Percentiles rank a stretch among this genome's conserved stretches.
Conservation (phyloP, 2,888 invertebrate species). For the Orchestes rusci region DNA sequence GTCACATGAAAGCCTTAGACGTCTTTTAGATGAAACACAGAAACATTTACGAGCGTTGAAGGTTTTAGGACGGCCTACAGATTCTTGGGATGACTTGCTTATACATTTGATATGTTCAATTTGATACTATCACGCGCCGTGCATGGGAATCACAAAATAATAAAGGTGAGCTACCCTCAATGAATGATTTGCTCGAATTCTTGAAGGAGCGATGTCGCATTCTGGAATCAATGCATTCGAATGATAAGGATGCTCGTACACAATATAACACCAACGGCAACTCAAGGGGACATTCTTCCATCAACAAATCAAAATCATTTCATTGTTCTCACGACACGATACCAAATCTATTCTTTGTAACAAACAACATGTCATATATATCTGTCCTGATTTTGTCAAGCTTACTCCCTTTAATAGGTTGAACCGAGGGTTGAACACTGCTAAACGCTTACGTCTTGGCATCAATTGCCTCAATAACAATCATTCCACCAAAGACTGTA, state of each 20-base stretch:
- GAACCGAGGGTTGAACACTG: too few relatives aligned
- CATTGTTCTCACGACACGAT: background rate
- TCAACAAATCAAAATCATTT: conserved; percentile 1
- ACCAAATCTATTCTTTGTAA: conserved; percentile 9
- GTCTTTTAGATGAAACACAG: conserved; percentile 9
- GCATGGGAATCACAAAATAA: conserved; percentile 9
- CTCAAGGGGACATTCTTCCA: background rate
- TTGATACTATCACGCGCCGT: conserved; percentile 11
- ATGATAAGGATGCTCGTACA: background rate
- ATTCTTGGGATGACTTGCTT: conserved; percentile 19
- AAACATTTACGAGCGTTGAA: conserved; percentile 15
- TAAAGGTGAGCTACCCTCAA: conserved; percentile 1
- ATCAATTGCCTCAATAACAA: conserved; percentile 14
- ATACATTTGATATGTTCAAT: conserved; percentile 10
- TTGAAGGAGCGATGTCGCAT: conserved; percentile 14
- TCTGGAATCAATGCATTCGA: conserved; percentile 8
- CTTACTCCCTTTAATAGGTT: conserved; percentile 7
- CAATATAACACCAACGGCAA: background rate
- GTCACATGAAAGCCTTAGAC: conserved; percentile 10
- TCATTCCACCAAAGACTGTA: conserved; percentile 15
- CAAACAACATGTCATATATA: conserved; percentile 9
- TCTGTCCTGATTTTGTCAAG: conserved; percentile 8
- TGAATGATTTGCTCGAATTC: conserved; percentile 10
- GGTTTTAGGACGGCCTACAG: conserved; percentile 8
- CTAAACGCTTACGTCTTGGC: conserved; percentile 13